Percentiles rank a stretch among this genome's conserved stretches.
Evolutionary conservation across 2,888 invertebrate species (phyloP).

Genomic region (Lypha dubia): DNA sequence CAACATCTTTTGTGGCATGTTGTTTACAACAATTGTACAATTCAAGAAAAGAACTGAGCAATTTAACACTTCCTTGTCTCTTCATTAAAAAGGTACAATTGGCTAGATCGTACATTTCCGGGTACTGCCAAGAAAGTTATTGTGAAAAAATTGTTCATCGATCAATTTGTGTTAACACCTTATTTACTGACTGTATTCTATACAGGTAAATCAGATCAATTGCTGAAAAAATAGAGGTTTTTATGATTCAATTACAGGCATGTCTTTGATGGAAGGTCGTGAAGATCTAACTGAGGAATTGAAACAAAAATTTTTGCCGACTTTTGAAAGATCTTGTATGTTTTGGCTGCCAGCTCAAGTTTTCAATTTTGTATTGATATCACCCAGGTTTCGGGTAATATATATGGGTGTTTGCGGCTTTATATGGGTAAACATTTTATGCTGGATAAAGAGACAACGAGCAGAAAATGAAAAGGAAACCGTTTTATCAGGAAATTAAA

Average conservation of each 20-base stretch:
- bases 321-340: constrained; percentile 89
- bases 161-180: constrained; percentile 91
- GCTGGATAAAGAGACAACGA: constrained; percentile 88
- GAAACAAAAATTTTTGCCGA: constrained; percentile 88
- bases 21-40: neutral
- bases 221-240: neutral
- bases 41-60: neutral
- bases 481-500: constrained; percentile 21
- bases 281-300: constrained; percentile 89
- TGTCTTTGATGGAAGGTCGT: constrained; percentile 90
- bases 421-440: constrained; percentile 93
- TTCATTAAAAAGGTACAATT: constrained; percentile 87
- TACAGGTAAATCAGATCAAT: constrained; percentile 84
- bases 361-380: constrained; percentile 89
- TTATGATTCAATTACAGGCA: constrained; percentile 84
- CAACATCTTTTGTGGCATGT: constrained; percentile 34
- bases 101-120: constrained; percentile 88
- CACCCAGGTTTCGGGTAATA: constrained; percentile 89
- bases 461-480: constrained; percentile 45
- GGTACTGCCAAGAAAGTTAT: constrained; percentile 87
- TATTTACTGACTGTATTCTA: constrained; percentile 88
- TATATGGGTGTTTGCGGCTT: constrained; percentile 92
- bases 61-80: constrained; percentile 14
- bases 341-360: constrained; percentile 94
- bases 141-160: constrained; percentile 88